These are phyloP conservation scores for Sebastes fasciatus DNA, from an alignment of 2,113 vertebrate genomes.

Conservation along the genomic window DNA sequence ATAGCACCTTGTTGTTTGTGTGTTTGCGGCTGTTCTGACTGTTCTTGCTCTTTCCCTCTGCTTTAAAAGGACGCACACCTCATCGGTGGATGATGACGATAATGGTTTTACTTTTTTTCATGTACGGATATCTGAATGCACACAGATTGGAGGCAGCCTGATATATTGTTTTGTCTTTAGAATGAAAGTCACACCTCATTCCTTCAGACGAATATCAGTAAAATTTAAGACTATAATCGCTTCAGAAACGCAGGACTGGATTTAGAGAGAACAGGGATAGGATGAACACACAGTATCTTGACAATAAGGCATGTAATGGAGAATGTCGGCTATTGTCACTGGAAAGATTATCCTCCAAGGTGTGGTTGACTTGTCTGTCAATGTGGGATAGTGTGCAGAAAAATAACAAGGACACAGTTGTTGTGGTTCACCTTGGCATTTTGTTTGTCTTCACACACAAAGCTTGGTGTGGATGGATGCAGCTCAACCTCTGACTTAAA, in stretches of 20 bases:
- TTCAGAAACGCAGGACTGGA: background rate
- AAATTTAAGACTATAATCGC: background rate
- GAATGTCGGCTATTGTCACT: constrained; percentile 27
- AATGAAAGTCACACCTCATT: background rate
- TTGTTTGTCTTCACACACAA: background rate
- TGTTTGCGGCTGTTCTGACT: constrained; percentile 66
- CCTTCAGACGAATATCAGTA: background rate
- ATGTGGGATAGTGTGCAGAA: constrained; percentile 24
- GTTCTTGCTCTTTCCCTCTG: constrained; percentile 71
- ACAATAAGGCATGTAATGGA: constrained; percentile 11
- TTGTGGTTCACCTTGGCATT: background rate
- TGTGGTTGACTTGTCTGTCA: constrained; percentile 26
- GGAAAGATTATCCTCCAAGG: constrained; percentile 23
- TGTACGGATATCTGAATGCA: background rate
- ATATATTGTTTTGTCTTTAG: constrained; percentile 11
- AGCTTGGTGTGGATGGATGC: background rate
- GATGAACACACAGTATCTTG: constrained; percentile 1
- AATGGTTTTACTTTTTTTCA: background rate
- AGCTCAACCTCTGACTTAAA: background rate
- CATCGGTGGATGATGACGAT: constrained; percentile 18
- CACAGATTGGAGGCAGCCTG: background rate
- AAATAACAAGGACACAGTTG: background rate
- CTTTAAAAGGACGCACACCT: constrained; percentile 52
- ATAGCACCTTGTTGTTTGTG: constrained; percentile 79
- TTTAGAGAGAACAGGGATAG: background rate